Percentiles rank a stretch among this genome's conserved stretches.
Evolutionary conservation across 2,888 invertebrate genomes (phyloP).

Genomic region (Caenorhabditis drosophilae): DNA sequence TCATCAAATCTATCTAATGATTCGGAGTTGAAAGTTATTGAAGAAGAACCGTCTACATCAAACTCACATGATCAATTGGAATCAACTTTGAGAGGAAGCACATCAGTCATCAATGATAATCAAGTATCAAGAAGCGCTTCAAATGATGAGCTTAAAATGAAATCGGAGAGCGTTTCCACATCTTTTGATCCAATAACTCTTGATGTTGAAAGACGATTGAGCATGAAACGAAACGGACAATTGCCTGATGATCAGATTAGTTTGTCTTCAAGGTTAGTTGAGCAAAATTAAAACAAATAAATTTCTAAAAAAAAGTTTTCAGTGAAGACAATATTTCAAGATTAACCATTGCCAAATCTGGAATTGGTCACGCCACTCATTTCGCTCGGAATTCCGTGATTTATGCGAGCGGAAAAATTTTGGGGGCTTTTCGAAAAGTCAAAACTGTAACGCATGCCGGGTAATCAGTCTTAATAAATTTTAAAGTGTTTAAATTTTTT

Average conservation of each 20-base stretch:
- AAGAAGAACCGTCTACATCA: constrained; percentile 5
- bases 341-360: constrained; percentile 19
- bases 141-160: constrained; percentile 25
- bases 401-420: constrained; percentile 49
- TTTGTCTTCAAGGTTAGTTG: constrained; percentile 8
- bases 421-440: constrained; percentile 55
- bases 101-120: no score
- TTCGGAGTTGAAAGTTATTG: no score
- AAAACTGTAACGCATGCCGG: constrained; percentile 13
- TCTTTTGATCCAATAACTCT: constrained; percentile 64
- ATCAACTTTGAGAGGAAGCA: no score
- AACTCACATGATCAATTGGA: constrained; percentile 10
- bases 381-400: constrained; percentile 48
- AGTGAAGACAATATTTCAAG: constrained; percentile 37
- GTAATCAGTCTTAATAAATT: no score
- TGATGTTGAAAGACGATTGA: constrained; percentile 65
- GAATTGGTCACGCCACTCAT: constrained; percentile 41
- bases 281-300: not conserved
- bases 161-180: constrained; percentile 20
- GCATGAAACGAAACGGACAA: constrained; percentile 59
- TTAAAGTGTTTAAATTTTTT: no score
- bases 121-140: constrained; percentile 28
- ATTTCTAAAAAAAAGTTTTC: not conserved
- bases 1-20: no score
- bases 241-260: constrained; percentile 14